Percentiles rank a stretch among this genome's conserved stretches.
Evolutionary conservation across 2,888 invertebrate genomes (phyloP).

Genomic region (Andrena marginata): DNA sequence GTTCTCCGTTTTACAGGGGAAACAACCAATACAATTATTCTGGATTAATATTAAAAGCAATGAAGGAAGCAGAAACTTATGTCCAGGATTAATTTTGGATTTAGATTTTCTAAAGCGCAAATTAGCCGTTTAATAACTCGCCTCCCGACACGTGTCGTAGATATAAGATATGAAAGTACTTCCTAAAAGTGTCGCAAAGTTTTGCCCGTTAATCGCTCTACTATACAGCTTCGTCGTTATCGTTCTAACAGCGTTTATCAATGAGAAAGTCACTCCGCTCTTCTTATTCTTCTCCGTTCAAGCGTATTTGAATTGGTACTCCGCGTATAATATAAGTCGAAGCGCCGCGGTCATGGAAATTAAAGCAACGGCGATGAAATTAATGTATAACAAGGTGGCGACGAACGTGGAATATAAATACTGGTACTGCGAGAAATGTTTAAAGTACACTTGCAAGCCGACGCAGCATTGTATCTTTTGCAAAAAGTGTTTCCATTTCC

Average conservation of each 20-base stretch:
- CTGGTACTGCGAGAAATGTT: constrained; percentile 79
- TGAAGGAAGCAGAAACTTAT: neutral
- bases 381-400: constrained; percentile 9
- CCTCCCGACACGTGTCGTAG: neutral
- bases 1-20: constrained; percentile 29
- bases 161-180: constrained; percentile 37
- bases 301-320: constrained; percentile 80
- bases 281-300: constrained; percentile 76
- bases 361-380: constrained; percentile 37
- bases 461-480: constrained; percentile 77
- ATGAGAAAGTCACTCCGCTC: constrained; percentile 70
- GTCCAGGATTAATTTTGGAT: constrained; percentile 13
- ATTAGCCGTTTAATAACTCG: neutral
- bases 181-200: constrained; percentile 48
- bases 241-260: constrained; percentile 73
- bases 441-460: constrained; percentile 73
- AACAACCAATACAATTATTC: constrained; percentile 4
- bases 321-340: constrained; percentile 72
- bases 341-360: constrained; percentile 67
- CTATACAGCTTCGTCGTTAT: constrained; percentile 74
- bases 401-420: constrained; percentile 61
- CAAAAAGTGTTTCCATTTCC: constrained; percentile 77
- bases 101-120: constrained; percentile 2
- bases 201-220: constrained; percentile 74
- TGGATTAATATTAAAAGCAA: constrained; percentile 8